These are phyloP conservation scores for Diorhabda elongata DNA, from an alignment of 1,140 invertebrate species.

Conservation along the genomic window DNA sequence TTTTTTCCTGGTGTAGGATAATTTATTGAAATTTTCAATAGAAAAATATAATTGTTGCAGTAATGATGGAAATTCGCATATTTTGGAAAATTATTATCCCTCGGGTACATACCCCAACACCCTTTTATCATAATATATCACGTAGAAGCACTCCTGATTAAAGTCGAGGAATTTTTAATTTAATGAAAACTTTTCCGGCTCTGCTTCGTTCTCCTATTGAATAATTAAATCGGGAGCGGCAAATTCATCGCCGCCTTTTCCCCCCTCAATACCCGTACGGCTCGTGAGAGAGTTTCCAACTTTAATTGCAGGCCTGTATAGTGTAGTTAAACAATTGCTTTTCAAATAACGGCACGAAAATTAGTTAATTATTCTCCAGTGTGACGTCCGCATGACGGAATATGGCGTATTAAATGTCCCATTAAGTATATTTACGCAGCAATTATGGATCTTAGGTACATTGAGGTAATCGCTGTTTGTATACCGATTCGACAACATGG, in stretches of 20 bases:
- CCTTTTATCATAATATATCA: constrained; percentile 1
- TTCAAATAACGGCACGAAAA: neutral
- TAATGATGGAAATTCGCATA: neutral
- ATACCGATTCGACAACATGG: neutral
- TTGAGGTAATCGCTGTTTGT: neutral
- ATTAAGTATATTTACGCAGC: neutral
- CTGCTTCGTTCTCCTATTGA: constrained; percentile 1
- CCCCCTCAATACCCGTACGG: neutral
- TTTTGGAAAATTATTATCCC: neutral
- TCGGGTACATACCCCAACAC: neutral
- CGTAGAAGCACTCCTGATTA: neutral
- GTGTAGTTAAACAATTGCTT: constrained; percentile 2
- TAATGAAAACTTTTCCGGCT: constrained; percentile 2
- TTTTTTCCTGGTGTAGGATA: neutral
- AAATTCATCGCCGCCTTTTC: neutral
- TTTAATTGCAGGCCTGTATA: constrained; percentile 2
- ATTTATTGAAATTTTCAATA: neutral
- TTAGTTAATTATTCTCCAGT: constrained; percentile 3
- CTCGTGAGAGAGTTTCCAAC: constrained; percentile 1
- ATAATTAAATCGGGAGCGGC: constrained; percentile 1
- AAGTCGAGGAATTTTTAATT: constrained; percentile 2
- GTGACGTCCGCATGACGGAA: neutral
- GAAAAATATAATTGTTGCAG: neutral
- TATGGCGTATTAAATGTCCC: neutral
- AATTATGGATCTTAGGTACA: constrained; percentile 2